Percentiles rank a stretch among this genome's conserved stretches.
Evolutionary conservation across 2,113 vertebrate genomes (phyloP).

Genomic region (Pogona vitticeps): DNA sequence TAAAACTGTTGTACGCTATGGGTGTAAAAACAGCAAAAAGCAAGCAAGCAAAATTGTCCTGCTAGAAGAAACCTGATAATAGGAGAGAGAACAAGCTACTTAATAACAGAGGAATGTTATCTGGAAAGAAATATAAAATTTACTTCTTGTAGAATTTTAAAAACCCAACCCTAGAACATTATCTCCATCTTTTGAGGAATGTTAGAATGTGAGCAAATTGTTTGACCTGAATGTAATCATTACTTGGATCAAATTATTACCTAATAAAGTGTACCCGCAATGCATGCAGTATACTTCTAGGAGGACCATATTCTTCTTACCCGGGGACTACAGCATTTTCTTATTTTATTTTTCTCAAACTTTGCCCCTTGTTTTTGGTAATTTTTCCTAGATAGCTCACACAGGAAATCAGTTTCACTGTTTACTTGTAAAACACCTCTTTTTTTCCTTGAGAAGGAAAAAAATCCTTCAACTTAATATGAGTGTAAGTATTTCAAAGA

Average conservation of each 20-base stretch:
- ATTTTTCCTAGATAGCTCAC: slow-evolving; percentile 58
- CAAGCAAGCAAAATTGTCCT: slow-evolving; percentile 20
- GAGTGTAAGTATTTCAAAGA: slow-evolving; percentile 72
- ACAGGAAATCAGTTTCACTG: slow-evolving; percentile 53
- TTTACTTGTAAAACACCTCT: slow-evolving; percentile 28
- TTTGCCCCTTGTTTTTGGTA: slow-evolving; percentile 27
- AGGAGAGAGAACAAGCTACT: slow-evolving; percentile 37
- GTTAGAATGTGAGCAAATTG: background rate
- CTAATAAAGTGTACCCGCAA: slow-evolving; percentile 2
- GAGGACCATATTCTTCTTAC: slow-evolving; percentile 37
- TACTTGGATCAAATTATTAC: slow-evolving; percentile 40
- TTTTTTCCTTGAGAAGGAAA: slow-evolving; percentile 45
- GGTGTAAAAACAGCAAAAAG: background rate
- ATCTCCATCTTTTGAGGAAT: slow-evolving; percentile 53
- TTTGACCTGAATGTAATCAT: slow-evolving; percentile 31
- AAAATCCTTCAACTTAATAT: slow-evolving; percentile 61
- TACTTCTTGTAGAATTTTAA: slow-evolving; percentile 13
- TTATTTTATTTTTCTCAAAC: slow-evolving; percentile 42
- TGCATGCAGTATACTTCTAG: slow-evolving; percentile 33
- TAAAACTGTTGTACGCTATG: background rate
- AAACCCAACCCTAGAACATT: slow-evolving; percentile 45
- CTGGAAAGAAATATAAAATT: slow-evolving; percentile 33
- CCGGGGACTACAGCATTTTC: slow-evolving; percentile 38
- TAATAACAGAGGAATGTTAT: background rate
- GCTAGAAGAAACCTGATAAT: slow-evolving; percentile 38